Evolutionary conservation across 2,113 vertebrate genomes (phyloP).

Genomic region (Anthoscopus minutus): DNA sequence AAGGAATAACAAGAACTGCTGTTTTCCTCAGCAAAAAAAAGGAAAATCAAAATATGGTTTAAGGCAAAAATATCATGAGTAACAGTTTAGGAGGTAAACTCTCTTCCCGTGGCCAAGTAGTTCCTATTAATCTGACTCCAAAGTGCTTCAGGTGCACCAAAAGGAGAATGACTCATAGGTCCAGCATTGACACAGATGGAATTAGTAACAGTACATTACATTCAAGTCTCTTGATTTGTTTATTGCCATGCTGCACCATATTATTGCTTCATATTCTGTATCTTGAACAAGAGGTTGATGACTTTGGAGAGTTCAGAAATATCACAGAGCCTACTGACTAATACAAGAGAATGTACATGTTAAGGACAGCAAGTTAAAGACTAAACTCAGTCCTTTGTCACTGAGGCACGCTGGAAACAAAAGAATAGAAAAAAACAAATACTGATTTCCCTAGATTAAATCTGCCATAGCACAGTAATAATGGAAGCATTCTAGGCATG

Average conservation of each 20-base stretch:
- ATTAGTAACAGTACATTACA: neutral
- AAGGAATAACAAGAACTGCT: slow-evolving; percentile 4
- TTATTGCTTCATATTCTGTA: slow-evolving; percentile 18
- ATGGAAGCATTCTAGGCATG: neutral
- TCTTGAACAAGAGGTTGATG: neutral
- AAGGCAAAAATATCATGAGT: neutral
- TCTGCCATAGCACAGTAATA: neutral
- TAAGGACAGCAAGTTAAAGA: slow-evolving; percentile 8
- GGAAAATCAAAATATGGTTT: slow-evolving; percentile 17
- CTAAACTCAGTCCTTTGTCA: neutral
- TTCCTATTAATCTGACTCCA: neutral
- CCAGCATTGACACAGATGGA: slow-evolving; percentile 12
- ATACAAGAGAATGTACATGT: neutral
- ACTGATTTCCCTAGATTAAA: neutral
- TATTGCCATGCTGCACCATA: slow-evolving; percentile 10
- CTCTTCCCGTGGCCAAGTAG: neutral
- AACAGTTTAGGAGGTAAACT: slow-evolving; percentile 24
- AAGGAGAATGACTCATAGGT: neutral
- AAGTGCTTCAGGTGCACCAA: neutral
- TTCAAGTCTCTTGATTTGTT: slow-evolving; percentile 41
- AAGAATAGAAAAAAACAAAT: neutral
- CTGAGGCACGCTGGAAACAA: neutral
- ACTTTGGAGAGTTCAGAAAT: neutral
- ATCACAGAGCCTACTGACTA: neutral
- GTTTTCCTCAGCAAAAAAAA: slow-evolving; percentile 8